phyloP scores from a whole-genome alignment of 2,797 vertebrate species.

The Melopsittacus undulatus region DNA sequence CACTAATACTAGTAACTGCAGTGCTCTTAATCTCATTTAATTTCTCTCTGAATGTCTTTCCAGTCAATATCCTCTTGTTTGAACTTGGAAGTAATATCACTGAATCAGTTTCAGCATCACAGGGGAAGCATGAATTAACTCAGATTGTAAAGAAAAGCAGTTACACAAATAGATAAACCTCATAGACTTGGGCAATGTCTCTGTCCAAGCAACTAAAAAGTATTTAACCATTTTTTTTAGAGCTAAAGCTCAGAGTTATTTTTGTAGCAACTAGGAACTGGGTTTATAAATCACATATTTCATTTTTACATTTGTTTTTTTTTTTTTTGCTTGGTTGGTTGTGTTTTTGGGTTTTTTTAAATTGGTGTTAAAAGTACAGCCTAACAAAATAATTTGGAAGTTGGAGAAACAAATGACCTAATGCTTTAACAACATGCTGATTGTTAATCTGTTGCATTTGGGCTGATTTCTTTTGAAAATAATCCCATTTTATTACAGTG shows the following conservation, averaged over 20 bases:
- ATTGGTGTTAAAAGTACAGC: background rate
- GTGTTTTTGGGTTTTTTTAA: background rate
- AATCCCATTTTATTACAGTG: background rate
- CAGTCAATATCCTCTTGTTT: background rate
- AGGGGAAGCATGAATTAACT: background rate
- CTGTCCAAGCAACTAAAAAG: background rate
- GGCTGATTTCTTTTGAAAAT: conserved; percentile 1
- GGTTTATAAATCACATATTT: background rate
- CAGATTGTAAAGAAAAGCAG: background rate
- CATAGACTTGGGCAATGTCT: background rate
- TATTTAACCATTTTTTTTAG: background rate
- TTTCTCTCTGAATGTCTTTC: background rate
- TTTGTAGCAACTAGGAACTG: background rate
- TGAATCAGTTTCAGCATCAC: background rate
- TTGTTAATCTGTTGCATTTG: background rate
- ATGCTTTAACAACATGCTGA: background rate
- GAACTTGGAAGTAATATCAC: background rate
- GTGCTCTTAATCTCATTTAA: background rate
- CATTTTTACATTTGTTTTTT: background rate
- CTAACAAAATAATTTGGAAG: background rate
- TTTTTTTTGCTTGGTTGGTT: too few species aligned
- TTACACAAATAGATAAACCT: background rate
- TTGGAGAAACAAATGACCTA: background rate
- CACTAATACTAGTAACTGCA: background rate
- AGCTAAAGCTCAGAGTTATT: background rate